Evolutionary conservation across 2,113 vertebrate species (phyloP).

Genomic region (Ptilonorhynchus violaceus): DNA sequence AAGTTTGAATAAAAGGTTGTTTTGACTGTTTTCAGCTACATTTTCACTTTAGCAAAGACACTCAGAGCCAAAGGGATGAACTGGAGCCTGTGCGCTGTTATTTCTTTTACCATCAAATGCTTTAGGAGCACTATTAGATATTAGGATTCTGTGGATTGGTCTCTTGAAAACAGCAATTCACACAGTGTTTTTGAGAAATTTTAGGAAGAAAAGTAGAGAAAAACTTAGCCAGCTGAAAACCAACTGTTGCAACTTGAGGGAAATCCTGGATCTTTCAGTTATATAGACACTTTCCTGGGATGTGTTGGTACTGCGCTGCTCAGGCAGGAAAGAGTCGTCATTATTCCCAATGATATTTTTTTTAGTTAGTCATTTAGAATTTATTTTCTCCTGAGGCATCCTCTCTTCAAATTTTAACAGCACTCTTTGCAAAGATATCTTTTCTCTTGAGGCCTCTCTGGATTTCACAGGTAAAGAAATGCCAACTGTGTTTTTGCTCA

Average conservation of each 20-base stretch:
- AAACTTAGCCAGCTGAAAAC: not conserved
- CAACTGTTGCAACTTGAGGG: not conserved
- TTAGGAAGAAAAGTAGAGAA: constrained; percentile 25
- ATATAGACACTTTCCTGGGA: not conserved
- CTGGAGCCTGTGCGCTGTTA: not conserved
- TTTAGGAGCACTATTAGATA: not conserved
- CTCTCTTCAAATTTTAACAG: not conserved
- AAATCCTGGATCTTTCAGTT: not conserved
- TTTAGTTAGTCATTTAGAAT: not conserved
- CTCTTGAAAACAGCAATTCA: not conserved
- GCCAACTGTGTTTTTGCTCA: not conserved
- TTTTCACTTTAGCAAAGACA: not conserved
- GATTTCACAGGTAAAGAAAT: constrained; percentile 7
- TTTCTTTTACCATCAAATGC: not conserved
- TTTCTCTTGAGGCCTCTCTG: not conserved
- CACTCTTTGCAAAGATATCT: not conserved
- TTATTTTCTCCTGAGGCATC: not conserved
- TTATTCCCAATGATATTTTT: not conserved
- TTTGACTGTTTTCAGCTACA: not conserved
- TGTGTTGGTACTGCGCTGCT: not conserved
- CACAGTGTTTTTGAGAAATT: not conserved
- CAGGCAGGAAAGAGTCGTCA: not conserved
- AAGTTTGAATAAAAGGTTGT: not conserved
- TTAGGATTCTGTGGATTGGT: not conserved
- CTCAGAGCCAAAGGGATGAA: not conserved